Evolutionary conservation across 2,888 invertebrate species (phyloP).

Genomic region (Kuschelorhynchus macadamiae): DNA sequence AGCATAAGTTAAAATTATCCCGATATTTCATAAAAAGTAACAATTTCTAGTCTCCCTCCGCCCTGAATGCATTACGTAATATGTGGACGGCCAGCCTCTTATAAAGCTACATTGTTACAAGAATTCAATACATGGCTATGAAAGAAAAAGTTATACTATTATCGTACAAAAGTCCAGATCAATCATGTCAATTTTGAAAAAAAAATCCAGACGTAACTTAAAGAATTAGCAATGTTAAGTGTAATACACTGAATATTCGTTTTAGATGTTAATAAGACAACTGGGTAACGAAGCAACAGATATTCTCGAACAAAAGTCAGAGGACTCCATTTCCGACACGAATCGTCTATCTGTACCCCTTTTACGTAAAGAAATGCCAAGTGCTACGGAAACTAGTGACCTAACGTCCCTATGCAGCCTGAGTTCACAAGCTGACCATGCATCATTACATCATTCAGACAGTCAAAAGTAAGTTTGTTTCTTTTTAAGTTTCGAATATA

Average conservation of each 20-base stretch:
- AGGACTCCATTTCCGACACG: conserved; percentile 64
- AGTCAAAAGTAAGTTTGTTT: conserved; percentile 67
- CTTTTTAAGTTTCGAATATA: neutral
- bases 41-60: too few species aligned
- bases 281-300: conserved; percentile 75
- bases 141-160: too few species aligned
- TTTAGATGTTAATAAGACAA: conserved; percentile 77
- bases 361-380: conserved; percentile 72
- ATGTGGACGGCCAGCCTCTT: too few species aligned
- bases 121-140: too few species aligned
- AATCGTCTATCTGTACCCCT: conserved; percentile 69
- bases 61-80: too few species aligned
- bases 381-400: conserved; percentile 80
- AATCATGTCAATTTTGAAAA: neutral
- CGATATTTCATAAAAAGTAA: too few species aligned
- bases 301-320: conserved; percentile 64
- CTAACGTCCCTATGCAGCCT: conserved; percentile 81
- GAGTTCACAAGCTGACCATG: conserved; percentile 72
- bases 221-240: neutral
- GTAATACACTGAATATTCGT: neutral
- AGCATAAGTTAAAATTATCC: too few species aligned
- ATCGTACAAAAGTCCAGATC: too few species aligned
- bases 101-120: too few species aligned
- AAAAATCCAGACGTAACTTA: neutral
- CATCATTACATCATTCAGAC: conserved; percentile 72